These are phyloP conservation scores for Pardosa pseudoannulata DNA, from an alignment of 2,888 invertebrate species.

Conservation along the genomic window DNA sequence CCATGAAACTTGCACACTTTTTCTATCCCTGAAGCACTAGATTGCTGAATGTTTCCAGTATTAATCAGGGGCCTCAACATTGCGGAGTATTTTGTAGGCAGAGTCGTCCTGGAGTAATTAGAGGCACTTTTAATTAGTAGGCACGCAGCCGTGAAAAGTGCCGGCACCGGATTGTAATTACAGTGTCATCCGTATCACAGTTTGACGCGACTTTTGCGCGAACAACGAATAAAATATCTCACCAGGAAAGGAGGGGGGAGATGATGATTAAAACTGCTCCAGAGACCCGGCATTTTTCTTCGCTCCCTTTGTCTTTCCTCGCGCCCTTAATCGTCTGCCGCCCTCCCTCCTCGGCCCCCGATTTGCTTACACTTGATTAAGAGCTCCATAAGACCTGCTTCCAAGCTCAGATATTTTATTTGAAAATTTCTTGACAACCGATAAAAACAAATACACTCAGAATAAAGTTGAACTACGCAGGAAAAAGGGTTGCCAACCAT, in stretches of 20 bases:
- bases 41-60: conserved; percentile 45
- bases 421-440: conserved; percentile 1
- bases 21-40: not conserved
- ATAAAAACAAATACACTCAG: not conserved
- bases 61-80: conserved; percentile 54
- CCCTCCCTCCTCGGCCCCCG: not conserved
- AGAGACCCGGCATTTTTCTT: conserved; percentile 43
- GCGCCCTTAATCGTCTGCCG: conserved; percentile 14
- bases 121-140: conserved; percentile 65
- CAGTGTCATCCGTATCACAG: conserved; percentile 59
- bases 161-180: conserved; percentile 53
- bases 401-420: not conserved
- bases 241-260: not conserved
- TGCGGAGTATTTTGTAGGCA: conserved; percentile 46
- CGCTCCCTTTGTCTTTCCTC: conserved; percentile 35
- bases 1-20: not conserved
- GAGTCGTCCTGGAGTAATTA: conserved; percentile 62
- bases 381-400: not conserved
- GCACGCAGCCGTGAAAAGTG: conserved; percentile 67
- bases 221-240: conserved; percentile 51
- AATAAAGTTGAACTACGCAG: too few relatives aligned
- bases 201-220: conserved; percentile 50
- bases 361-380: conserved; percentile 3
- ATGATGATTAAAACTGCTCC: conserved; percentile 51
- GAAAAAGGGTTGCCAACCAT: too few relatives aligned